A percentile compares a stretch with the other conserved stretches of the same genome.
Evolutionary conservation across 2,797 vertebrate genomes (phyloP).

Genomic region (Chaetophractus vellerosus): DNA sequence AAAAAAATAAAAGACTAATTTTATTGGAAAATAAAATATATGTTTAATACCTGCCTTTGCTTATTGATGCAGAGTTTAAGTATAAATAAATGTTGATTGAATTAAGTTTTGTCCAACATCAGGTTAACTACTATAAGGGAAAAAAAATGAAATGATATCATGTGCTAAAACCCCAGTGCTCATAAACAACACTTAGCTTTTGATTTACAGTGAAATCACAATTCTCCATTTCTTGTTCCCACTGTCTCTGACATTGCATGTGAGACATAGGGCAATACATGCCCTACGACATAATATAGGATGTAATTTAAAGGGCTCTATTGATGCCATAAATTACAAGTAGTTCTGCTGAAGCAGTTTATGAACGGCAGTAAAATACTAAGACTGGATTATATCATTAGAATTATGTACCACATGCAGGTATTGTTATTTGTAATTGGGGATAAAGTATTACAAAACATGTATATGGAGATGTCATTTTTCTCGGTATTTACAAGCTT

Average conservation of each 20-base stretch:
- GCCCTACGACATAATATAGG: conserved; percentile 87
- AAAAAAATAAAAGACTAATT: conserved; percentile 30
- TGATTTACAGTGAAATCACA: conserved; percentile 85
- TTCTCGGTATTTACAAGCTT: conserved; percentile 67
- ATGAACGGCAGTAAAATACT: conserved; percentile 91
- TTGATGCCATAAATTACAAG: conserved; percentile 90
- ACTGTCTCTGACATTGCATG: conserved; percentile 86
- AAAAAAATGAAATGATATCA: conserved; percentile 50
- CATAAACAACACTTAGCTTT: conserved; percentile 88
- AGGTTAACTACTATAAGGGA: conserved; percentile 38
- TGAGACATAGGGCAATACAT: conserved; percentile 85
- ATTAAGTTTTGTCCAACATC: conserved; percentile 35
- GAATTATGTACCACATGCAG: conserved; percentile 83
- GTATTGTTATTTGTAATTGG: conserved; percentile 89
- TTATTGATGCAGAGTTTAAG: not conserved
- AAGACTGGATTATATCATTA: conserved; percentile 89
- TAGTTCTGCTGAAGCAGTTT: conserved; percentile 89
- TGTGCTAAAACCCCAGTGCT: conserved; percentile 63
- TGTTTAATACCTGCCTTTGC: not conserved
- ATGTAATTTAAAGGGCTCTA: conserved; percentile 90
- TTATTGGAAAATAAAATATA: conserved; percentile 53
- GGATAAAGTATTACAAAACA: conserved; percentile 73
- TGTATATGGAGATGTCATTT: conserved; percentile 56
- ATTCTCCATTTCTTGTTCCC: conserved; percentile 85
- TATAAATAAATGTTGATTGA: not conserved